A percentile compares a stretch with the other conserved stretches of the same genome.
Conservation (phyloP, 2,888 invertebrate species). For the Pristionchus arcanus region DNA sequence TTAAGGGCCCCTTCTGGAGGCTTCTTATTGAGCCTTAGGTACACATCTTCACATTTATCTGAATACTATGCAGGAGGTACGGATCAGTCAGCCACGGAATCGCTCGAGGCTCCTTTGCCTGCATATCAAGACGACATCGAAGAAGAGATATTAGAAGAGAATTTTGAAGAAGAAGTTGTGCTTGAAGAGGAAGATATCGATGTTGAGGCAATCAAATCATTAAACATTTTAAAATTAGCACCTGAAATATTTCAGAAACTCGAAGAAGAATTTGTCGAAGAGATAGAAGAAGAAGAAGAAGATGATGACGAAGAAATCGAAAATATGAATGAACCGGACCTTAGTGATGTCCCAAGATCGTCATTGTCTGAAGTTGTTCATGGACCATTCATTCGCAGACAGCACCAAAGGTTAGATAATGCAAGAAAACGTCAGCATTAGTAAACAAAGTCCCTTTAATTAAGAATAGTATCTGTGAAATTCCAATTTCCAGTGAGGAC, state of each 20-base stretch:
- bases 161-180: background rate
- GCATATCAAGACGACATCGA: background rate
- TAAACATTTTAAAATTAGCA: background rate
- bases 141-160: background rate
- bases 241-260: background rate
- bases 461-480: background rate
- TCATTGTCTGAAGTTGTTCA: background rate
- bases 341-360: background rate
- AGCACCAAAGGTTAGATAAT: background rate
- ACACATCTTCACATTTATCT: too few species aligned
- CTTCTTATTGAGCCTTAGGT: too few species aligned
- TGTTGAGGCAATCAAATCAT: background rate
- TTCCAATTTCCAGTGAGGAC: background rate
- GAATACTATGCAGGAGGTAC: too few species aligned
- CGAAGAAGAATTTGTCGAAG: background rate
- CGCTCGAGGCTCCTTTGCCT: too few species aligned
- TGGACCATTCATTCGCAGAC: background rate
- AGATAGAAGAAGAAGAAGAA: background rate
- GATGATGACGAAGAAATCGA: background rate
- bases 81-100: too few species aligned
- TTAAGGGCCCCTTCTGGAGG: too few species aligned
- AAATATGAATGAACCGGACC: background rate
- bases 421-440: too few species aligned
- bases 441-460: background rate
- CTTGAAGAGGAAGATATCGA: constrained; percentile 1